Percentiles rank a stretch among this genome's conserved stretches.
Conservation (phyloP, 2,113 vertebrate genomes). For the Protobothrops mucrosquamatus region DNA sequence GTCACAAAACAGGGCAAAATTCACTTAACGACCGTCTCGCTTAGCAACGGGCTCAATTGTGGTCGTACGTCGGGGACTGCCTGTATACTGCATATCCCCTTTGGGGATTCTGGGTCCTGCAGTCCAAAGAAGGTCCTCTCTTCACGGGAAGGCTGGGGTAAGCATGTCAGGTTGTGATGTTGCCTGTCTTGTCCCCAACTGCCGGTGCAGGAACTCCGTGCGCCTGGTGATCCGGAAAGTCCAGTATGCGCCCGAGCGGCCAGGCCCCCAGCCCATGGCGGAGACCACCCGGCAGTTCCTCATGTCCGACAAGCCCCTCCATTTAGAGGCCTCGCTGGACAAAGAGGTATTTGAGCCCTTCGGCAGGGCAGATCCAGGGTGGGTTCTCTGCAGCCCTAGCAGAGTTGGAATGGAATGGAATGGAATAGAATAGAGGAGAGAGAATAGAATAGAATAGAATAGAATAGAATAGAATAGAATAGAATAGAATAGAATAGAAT, state of each 20-base stretch:
- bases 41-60: too few species aligned
- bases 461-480: too few species aligned
- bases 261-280: conserved; percentile 87
- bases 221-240: conserved; percentile 93
- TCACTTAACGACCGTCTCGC: too few species aligned
- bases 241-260: conserved; percentile 89
- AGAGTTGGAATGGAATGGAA: too few species aligned
- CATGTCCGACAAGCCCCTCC: conserved; percentile 94
- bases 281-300: conserved; percentile 95
- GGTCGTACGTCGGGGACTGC: neutral
- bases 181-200: accelerated
- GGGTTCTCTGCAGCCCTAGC: too few species aligned
- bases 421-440: too few species aligned
- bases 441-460: too few species aligned
- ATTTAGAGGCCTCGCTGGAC: conserved; percentile 91
- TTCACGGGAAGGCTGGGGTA: neutral
- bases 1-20: too few species aligned
- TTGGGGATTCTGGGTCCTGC: neutral
- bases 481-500: too few species aligned
- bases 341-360: conserved; percentile 77
- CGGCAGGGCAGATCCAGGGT: too few species aligned
- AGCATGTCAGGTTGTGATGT: neutral
- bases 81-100: neutral
- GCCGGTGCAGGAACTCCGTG: conserved; percentile 84
- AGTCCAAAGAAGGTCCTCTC: neutral